Percentiles rank a stretch among this genome's conserved stretches.
Evolutionary conservation across 2,797 vertebrate genomes (phyloP).

Genomic region (Galagoides demidoff): DNA sequence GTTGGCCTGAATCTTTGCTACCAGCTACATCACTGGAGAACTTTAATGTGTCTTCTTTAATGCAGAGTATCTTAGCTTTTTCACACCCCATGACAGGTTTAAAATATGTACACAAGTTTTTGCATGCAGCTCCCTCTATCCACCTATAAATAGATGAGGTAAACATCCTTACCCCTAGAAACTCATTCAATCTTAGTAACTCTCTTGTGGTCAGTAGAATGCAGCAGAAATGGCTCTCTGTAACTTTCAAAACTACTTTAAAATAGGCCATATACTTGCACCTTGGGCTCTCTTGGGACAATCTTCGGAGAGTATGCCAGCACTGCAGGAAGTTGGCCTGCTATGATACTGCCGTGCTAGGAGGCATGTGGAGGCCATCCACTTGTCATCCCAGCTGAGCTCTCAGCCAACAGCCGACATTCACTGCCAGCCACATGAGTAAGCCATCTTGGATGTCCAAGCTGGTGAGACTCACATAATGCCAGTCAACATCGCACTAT

Average conservation of each 20-base stretch:
- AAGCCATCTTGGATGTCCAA: not conserved
- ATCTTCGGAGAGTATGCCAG: not conserved
- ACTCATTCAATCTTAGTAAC: not conserved
- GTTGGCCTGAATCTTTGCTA: not conserved
- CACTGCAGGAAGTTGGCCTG: not conserved
- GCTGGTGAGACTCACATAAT: not conserved
- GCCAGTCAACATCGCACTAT: not conserved
- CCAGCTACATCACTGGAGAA: not conserved
- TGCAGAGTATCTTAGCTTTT: not conserved
- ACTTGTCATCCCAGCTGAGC: not conserved
- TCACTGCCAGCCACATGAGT: not conserved
- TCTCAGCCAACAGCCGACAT: not conserved
- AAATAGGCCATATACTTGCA: not conserved
- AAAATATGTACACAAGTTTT: not conserved
- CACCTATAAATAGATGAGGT: not conserved
- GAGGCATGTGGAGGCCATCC: accelerated
- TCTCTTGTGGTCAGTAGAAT: not conserved
- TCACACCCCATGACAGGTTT: not conserved
- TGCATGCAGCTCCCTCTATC: not conserved
- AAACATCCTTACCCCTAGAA: not conserved
- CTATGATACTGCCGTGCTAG: not conserved
- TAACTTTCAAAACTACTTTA: not conserved
- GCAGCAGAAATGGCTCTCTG: not conserved
- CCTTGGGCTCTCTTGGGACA: not conserved
- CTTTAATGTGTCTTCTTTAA: not conserved